Evolutionary conservation across 2,888 invertebrate genomes (phyloP).

Genomic region (Drosophila setosimentum): DNA sequence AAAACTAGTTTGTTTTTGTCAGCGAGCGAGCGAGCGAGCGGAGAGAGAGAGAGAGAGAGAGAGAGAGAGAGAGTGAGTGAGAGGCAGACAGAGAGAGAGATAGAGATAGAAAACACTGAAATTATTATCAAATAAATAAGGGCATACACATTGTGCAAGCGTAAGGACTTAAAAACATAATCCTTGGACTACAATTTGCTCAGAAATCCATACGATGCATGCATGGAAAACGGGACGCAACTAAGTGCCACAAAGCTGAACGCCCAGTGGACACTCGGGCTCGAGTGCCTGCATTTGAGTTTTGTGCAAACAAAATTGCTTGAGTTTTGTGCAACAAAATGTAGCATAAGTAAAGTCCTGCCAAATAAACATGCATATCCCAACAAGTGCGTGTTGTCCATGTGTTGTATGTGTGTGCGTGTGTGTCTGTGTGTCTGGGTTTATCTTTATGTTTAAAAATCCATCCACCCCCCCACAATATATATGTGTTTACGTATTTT

Average conservation of each 20-base stretch:
- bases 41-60: neutral
- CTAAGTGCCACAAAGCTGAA: conserved; percentile 48
- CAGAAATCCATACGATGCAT: conserved; percentile 54
- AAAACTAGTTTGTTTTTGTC: conserved; percentile 70
- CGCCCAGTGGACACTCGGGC: conserved; percentile 23
- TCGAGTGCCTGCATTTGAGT: conserved; percentile 60
- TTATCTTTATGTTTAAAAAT: conserved; percentile 22
- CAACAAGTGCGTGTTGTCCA: conserved; percentile 43
- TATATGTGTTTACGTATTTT: conserved; percentile 55
- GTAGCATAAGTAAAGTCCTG: conserved; percentile 78
- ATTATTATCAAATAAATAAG: conserved; percentile 80
- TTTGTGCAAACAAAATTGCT: conserved; percentile 68
- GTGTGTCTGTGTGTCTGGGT: conserved; percentile 14
- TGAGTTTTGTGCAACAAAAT: conserved; percentile 58
- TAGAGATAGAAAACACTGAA: conserved; percentile 38
- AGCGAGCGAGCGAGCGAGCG: neutral
- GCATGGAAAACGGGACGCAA: conserved; percentile 28
- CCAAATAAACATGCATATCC: conserved; percentile 76
- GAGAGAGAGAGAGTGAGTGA: neutral
- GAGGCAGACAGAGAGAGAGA: neutral
- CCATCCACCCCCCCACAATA: neutral
- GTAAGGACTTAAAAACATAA: conserved; percentile 5
- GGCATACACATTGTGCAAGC: conserved; percentile 27
- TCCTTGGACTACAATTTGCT: conserved; percentile 37
- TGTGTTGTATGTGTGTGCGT: neutral